Percentiles rank a stretch among this genome's conserved stretches.
Evolutionary conservation across 2,797 vertebrate genomes (phyloP).

Genomic region (Characodon lateralis): DNA sequence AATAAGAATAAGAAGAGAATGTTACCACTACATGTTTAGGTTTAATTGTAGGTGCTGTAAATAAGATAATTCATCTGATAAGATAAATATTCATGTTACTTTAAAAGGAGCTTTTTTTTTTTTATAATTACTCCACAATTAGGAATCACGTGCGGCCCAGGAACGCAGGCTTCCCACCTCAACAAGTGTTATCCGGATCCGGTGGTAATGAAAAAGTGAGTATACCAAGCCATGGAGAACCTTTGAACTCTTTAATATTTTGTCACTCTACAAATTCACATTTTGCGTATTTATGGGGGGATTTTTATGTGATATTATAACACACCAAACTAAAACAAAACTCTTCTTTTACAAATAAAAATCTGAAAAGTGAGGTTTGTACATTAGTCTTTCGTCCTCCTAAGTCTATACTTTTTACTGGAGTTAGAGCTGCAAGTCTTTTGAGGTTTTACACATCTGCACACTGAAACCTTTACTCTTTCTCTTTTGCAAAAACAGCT

Average conservation of each 20-base stretch:
- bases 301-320: neutral
- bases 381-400: too few species aligned
- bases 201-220: constrained; percentile 64
- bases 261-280: too few species aligned
- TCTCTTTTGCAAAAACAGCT: too few species aligned
- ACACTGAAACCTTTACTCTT: too few species aligned
- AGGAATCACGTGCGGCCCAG: constrained; percentile 72
- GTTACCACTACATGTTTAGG: neutral
- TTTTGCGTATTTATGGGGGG: too few species aligned
- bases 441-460: too few species aligned
- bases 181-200: constrained; percentile 39
- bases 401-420: too few species aligned
- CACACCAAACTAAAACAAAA: neutral
- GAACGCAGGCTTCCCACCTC: constrained; percentile 61
- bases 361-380: too few species aligned
- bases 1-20: neutral
- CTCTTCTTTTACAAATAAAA: neutral
- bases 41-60: neutral
- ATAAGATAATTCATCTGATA: neutral
- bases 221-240: neutral
- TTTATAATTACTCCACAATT: constrained; percentile 12
- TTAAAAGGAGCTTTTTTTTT: neutral
- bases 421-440: too few species aligned
- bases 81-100: neutral
- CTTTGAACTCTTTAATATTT: neutral